phyloP scores from a whole-genome alignment of 2,113 vertebrate species.

The Melanocharis versteri region DNA sequence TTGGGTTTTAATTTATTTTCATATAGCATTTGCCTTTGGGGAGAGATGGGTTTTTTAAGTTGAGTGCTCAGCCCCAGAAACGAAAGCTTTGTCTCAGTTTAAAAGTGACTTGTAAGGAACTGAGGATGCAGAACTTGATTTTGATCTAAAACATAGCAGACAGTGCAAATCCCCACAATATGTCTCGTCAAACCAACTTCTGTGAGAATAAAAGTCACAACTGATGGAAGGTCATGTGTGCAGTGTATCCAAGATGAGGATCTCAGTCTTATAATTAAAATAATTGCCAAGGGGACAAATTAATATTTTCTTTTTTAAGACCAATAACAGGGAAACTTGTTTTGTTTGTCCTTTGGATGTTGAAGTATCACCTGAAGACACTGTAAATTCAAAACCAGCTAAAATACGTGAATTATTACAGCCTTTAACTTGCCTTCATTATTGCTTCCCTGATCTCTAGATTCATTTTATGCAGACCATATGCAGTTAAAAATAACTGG shows the following conservation, averaged over 20 bases:
- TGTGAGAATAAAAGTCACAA: not conserved
- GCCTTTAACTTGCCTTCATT: constrained; percentile 43
- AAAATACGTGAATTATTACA: not conserved
- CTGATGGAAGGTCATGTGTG: not conserved
- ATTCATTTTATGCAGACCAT: constrained; percentile 68
- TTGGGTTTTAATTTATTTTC: not conserved
- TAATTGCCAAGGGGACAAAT: not conserved
- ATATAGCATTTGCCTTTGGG: not conserved
- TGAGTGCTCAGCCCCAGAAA: not conserved
- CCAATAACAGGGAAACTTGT: not conserved
- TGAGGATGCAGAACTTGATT: not conserved
- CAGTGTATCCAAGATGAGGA: not conserved
- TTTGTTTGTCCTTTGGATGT: not conserved
- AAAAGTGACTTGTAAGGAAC: not conserved
- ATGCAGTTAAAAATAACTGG: constrained; percentile 63
- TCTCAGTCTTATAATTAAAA: not conserved
- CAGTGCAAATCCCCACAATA: not conserved
- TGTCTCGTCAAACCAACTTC: not conserved
- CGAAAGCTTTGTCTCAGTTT: not conserved
- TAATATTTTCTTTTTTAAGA: constrained; percentile 2
- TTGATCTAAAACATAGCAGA: not conserved
- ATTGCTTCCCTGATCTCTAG: constrained; percentile 47
- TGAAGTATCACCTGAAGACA: not conserved
- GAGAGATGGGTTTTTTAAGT: not conserved
- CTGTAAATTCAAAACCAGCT: constrained; percentile 9